These are phyloP conservation scores for Pseudobourletiella spinata DNA, from an alignment of 1,140 invertebrate species.

Conservation along the genomic window DNA sequence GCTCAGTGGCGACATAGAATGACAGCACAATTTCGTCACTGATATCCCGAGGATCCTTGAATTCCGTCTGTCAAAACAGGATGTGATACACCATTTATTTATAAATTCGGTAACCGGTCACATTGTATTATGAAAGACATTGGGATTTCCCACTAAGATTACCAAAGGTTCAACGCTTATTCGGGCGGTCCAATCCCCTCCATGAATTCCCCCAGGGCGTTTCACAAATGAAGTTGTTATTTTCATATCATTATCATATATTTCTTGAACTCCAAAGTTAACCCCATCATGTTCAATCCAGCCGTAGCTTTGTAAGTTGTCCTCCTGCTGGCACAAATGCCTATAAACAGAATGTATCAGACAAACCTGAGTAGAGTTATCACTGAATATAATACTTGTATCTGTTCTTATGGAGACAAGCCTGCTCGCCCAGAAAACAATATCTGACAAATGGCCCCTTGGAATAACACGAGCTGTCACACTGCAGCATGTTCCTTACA, in stretches of 20 bases:
- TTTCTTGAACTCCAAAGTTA: slow-evolving; percentile 84
- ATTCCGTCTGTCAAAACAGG: neutral
- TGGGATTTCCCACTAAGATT: too few relatives aligned
- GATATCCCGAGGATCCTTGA: neutral
- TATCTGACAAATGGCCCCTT: too few relatives aligned
- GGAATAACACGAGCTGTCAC: too few relatives aligned
- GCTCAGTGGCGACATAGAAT: slow-evolving; percentile 68
- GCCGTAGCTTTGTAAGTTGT: slow-evolving; percentile 66
- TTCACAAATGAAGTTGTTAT: slow-evolving; percentile 86
- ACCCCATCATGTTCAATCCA: slow-evolving; percentile 89
- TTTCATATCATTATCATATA: slow-evolving; percentile 66
- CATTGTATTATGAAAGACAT: too few relatives aligned
- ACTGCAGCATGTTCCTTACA: too few relatives aligned
- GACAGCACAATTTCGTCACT: slow-evolving; percentile 46
- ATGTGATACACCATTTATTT: neutral
- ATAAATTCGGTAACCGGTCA: too few relatives aligned
- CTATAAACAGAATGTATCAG: slow-evolving; percentile 44
- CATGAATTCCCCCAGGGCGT: slow-evolving; percentile 60
- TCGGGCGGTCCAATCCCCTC: slow-evolving; percentile 86
- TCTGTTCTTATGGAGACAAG: too few relatives aligned
- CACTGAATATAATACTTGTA: too few relatives aligned
- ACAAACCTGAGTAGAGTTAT: neutral
- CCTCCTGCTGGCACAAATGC: slow-evolving; percentile 89
- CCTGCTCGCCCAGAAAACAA: too few relatives aligned
- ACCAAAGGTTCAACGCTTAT: slow-evolving; percentile 53